Base-by-base conservation (phyloP, 1,140 invertebrate species). In the Saccostrea echinata region DNA sequence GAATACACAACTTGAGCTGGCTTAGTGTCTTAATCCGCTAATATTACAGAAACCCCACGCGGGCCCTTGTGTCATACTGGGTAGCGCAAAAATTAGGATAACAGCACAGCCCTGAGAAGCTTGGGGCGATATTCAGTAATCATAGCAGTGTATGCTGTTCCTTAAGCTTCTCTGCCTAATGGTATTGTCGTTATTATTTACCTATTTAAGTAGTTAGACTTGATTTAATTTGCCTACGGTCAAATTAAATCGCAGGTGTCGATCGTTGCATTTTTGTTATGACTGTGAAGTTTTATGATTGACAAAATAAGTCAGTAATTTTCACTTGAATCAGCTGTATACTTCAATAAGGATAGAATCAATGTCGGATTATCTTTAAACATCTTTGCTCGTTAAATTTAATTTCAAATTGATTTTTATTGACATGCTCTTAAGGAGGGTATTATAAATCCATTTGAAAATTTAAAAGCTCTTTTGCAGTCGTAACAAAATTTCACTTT, bases 341-440 rank as follows among this genome's bases (percentile, higher is more conserved):
- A 16, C 24, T 16, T 30, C 16, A 76, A 76, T 30, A 18, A 4
- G 27, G 27, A 30, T 16, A 33, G 27, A 76, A 76, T 76, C 68
- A 76, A 76, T 33, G 27, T 13, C 9, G 8, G 27, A 16, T 76
- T 24, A 76, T 76, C 30, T 76, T 30, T 76, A 76, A 30, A 76
- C 3, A 16, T 16, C 68, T 76, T 13, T 33, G 30, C 68, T 30
- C 68, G 68, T 76, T 76, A 76, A 76, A 76, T 76, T 33, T 76
- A 30, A 76, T 76, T 71, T 76, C 27, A 76, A 76, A 76, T 76
- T 76, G 68, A 76, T 76, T 76, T 76, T 76, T 76, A 76, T 76
- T 76, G 13, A 76, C 16, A 76, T 27, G 24, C 27, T 33, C 16
- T 13, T 30, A 76, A 16, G 68, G 27, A 76, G 68, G 68, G 68